phyloP scores from a whole-genome alignment of 2,888 invertebrate species.

The Leptopilina drosophilae region DNA sequence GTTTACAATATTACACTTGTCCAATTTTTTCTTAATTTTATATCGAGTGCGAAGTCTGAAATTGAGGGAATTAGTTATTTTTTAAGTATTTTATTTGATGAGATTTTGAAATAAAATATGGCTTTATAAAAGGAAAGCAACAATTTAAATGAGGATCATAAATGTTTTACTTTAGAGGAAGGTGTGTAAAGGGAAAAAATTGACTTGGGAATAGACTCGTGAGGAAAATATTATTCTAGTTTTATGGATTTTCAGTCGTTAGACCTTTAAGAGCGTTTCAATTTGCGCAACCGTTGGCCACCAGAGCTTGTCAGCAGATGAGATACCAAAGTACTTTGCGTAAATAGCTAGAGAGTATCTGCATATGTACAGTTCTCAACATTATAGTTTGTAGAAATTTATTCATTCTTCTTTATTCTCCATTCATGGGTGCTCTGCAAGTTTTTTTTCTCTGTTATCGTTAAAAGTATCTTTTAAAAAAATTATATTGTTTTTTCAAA shows the following conservation, averaged over 20 bases:
- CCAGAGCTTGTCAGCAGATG: conserved; percentile 27
- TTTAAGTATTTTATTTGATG: not conserved
- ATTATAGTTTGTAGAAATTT: not conserved
- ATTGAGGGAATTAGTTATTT: no score
- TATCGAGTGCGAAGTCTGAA: no score
- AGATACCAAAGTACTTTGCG: conserved; percentile 21
- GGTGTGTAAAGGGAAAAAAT: not conserved
- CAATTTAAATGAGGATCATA: not conserved
- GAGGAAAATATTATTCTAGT: conserved; percentile 18
- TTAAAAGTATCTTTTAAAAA: no score
- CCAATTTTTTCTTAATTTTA: no score
- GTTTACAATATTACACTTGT: no score
- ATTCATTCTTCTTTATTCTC: not conserved
- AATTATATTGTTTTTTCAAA: no score
- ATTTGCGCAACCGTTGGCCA: conserved; percentile 32
- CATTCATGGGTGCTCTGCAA: no score
- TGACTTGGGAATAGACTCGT: not conserved
- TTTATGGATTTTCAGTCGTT: conserved; percentile 37
- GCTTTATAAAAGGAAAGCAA: not conserved
- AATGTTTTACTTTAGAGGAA: not conserved
- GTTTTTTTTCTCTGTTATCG: no score
- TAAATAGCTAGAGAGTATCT: conserved; percentile 12
- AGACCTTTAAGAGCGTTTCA: conserved; percentile 37
- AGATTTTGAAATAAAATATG: not conserved
- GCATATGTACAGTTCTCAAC: conserved; percentile 12